Evolutionary conservation across 2,888 invertebrate species (phyloP), one percentile per base, ranked within the genome.

Genomic region (Encarsia formosa): DNA sequence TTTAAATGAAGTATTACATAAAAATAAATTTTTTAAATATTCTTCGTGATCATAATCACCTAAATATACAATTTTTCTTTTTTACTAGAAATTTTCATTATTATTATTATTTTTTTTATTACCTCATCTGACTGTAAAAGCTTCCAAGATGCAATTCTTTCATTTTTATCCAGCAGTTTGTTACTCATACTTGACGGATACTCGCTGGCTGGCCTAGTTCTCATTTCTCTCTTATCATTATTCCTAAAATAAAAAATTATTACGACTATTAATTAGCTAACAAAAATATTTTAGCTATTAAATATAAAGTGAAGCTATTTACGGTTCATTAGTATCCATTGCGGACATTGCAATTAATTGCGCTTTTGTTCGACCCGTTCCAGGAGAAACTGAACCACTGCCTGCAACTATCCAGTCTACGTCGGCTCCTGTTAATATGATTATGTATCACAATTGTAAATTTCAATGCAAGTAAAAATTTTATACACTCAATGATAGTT

Each of bases 321-420:
- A 55, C 70, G 62, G 64, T 22, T 63, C 61, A 45, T 58, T 55
- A 55, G 58, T 65, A 16, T 63, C 65, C 20, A 62, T 48, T 42
- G 57, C 63, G 4, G 61, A 55, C 5, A 64, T 63, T 1, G 68
- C 62, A 46, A 71, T 70, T 39, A 71, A 61, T 57, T 71, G 69
- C 5, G 69, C 65, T 52, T 66, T 64, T 16, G 64, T 65, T 13
- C 70, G 65, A 19, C 70, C 69, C 9, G 81, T 78, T 38, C 79
- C 79, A 0, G 81, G 78, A 3, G 81, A 81, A 20, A 81, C 76
- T 0, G 81, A 80, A 6, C 80, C 81, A 59, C 79, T 78, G 34
- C 83, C 86, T 29, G 81, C 78, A 51, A 84, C 76, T 47, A 90
- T 83, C 88, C 89, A 90, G 49, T 88, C 87, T 29, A 88, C 79